phyloP scores from a whole-genome alignment of 1,140 invertebrate species.

The Chionoecetes opilio region DNA sequence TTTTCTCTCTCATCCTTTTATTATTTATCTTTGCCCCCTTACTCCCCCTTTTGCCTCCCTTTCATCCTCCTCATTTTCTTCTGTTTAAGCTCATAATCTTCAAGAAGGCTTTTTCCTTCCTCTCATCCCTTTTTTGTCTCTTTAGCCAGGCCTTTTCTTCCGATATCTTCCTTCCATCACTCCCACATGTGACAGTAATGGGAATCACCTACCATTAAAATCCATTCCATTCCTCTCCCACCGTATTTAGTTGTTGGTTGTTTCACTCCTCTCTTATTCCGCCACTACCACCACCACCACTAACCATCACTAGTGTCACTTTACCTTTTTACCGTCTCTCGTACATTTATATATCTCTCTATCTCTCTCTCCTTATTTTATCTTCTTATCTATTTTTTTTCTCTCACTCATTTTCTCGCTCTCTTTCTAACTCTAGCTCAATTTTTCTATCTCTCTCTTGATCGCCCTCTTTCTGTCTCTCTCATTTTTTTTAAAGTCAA shows the following conservation, averaged over 20 bases:
- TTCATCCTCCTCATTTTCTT: background rate
- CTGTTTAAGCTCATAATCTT: background rate
- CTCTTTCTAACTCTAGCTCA: too few species aligned
- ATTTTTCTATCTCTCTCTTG: too few species aligned
- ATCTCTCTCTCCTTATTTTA: too few species aligned
- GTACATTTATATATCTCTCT: too few species aligned
- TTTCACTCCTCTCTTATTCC: background rate
- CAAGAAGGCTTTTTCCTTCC: background rate
- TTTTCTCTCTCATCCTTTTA: too few species aligned
- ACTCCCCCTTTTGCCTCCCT: background rate
- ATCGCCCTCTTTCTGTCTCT: too few species aligned
- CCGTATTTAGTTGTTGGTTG: background rate
- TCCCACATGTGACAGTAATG: background rate
- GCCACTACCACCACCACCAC: constrained; percentile 1
- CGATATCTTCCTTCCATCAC: background rate
- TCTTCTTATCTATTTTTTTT: too few species aligned
- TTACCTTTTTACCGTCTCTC: background rate
- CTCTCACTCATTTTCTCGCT: too few species aligned
- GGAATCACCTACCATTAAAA: constrained; percentile 20
- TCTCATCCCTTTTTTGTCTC: background rate
- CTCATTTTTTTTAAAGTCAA: too few species aligned
- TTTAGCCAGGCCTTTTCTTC: background rate
- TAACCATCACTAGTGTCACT: background rate
- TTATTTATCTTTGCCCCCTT: too few species aligned
- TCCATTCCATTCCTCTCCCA: constrained; percentile 1